Conservation (phyloP, 2,797 vertebrate species). For the Anas georgica region DNA sequence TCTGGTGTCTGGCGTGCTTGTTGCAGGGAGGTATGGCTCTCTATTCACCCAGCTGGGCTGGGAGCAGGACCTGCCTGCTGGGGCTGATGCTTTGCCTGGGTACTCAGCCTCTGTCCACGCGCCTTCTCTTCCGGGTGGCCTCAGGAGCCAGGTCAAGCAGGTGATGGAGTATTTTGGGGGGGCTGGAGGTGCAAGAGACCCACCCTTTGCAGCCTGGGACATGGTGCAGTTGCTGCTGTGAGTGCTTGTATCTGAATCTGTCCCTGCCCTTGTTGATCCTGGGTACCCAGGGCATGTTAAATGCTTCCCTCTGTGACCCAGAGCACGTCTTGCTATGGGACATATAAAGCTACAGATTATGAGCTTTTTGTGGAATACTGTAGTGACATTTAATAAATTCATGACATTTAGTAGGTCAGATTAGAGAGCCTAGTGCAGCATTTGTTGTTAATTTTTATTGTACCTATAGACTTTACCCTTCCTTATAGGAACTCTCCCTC, state of each 20-base stretch:
- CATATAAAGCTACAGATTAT: not conserved
- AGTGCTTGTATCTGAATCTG: not conserved
- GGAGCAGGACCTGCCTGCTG: not conserved
- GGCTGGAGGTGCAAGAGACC: not conserved
- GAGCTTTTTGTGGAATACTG: not conserved
- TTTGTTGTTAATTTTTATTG: not conserved
- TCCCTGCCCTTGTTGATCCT: not conserved
- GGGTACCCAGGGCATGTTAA: not conserved
- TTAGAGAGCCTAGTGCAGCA: not conserved
- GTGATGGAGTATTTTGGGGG: not conserved
- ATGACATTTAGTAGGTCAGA: not conserved
- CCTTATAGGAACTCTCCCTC: not conserved
- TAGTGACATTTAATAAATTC: not conserved
- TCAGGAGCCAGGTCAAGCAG: not conserved
- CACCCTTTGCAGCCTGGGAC: not conserved
- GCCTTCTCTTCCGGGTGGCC: accelerated
- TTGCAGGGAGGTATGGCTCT: not conserved
- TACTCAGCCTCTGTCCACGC: not conserved
- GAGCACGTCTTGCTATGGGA: not conserved
- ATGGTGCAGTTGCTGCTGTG: not conserved
- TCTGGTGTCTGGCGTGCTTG: not conserved
- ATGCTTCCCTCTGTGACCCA: not conserved
- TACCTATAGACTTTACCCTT: not conserved
- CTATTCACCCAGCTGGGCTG: accelerated
- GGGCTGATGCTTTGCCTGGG: not conserved